These are phyloP conservation scores for Danio tinwini DNA, from an alignment of 2,797 vertebrate genomes.

Conservation along the genomic window DNA sequence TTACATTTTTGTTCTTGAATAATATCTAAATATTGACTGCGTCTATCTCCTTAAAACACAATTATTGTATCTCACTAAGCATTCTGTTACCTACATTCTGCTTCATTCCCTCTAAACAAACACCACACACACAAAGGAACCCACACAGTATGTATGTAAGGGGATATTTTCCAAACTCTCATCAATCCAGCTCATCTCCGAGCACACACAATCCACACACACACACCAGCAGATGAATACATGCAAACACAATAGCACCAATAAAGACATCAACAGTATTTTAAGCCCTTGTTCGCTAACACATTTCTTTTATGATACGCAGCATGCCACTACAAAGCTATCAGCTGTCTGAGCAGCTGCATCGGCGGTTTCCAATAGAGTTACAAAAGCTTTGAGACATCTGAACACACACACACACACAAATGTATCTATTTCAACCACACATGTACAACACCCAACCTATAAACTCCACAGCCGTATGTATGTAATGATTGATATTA, in stretches of 20 bases:
- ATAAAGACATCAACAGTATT: constrained; percentile 58
- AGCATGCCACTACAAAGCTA: constrained; percentile 57
- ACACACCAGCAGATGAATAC: constrained; percentile 48
- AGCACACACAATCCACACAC: constrained; percentile 43
- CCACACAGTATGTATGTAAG: constrained; percentile 52
- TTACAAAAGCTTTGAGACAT: constrained; percentile 53
- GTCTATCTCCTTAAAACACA: not conserved
- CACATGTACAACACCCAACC: constrained; percentile 47
- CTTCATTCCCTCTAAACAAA: constrained; percentile 18
- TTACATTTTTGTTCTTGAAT: not conserved
- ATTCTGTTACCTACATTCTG: not conserved
- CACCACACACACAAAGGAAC: constrained; percentile 41
- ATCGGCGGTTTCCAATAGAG: constrained; percentile 50
- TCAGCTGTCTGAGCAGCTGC: constrained; percentile 58
- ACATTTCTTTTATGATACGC: constrained; percentile 54
- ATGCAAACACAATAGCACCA: constrained; percentile 44
- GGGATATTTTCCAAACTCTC: constrained; percentile 58
- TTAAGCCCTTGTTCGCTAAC: constrained; percentile 56
- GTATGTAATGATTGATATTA: constrained; percentile 52
- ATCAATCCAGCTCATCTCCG: constrained; percentile 42
- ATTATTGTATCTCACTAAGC: not conserved
- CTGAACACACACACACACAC: constrained; percentile 48
- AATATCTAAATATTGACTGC: not conserved
- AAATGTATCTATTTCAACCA: constrained; percentile 53
- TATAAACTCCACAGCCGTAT: constrained; percentile 55